Evolutionary conservation across 2,113 vertebrate species (phyloP).

Genomic region (Leucosticte australis): DNA sequence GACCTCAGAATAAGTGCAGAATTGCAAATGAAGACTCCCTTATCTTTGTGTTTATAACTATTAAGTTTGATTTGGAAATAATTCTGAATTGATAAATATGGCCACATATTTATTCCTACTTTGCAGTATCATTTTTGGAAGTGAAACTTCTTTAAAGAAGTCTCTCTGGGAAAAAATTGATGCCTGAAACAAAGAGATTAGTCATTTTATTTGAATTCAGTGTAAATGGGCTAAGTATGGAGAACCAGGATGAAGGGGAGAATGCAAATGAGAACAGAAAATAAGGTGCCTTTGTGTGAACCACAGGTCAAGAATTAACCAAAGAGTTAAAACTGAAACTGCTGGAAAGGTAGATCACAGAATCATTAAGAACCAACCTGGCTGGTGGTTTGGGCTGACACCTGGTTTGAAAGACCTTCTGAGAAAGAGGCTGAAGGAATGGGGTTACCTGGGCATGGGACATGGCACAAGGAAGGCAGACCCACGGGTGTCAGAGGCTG

Average conservation of each 20-base stretch:
- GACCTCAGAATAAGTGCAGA: not conserved
- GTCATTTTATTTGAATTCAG: not conserved
- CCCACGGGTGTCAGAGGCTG: not conserved
- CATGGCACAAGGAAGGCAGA: rapidly evolving
- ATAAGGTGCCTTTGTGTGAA: not conserved
- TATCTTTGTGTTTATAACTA: not conserved
- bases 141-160: not conserved
- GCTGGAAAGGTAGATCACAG: not conserved
- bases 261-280: not conserved
- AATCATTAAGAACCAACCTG: rapidly evolving
- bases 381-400: not conserved
- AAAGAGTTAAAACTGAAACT: not conserved
- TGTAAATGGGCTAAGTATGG: not conserved
- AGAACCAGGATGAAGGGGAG: not conserved
- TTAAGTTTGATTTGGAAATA: not conserved
- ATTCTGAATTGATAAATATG: not conserved
- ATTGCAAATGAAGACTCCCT: not conserved
- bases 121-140: not conserved
- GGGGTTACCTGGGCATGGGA: rapidly evolving
- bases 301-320: not conserved
- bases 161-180: rapidly evolving
- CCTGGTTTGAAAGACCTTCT: not conserved
- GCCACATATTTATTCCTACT: not conserved
- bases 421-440: not conserved
- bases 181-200: not conserved